These are phyloP conservation scores for Lota lota DNA, from an alignment of 2,113 vertebrate genomes.

Conservation along the genomic window DNA sequence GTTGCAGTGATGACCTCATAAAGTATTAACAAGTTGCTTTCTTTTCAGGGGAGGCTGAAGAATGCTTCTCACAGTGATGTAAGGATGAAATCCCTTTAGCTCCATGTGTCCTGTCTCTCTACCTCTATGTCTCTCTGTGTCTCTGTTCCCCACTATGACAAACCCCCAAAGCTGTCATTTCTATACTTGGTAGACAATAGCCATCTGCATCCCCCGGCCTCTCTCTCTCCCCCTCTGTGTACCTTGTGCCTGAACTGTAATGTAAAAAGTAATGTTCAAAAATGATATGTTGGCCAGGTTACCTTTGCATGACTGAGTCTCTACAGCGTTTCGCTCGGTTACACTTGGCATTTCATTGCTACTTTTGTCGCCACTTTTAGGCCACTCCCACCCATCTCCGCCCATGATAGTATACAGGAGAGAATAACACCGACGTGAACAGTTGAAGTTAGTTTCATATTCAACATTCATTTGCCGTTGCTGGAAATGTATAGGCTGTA, in stretches of 20 bases:
- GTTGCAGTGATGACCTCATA: constrained; percentile 48
- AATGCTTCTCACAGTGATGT: constrained; percentile 85
- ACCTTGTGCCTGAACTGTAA: too few species aligned
- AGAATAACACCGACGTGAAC: too few species aligned
- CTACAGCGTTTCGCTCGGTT: background rate
- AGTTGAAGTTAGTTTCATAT: too few species aligned
- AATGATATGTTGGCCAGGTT: background rate
- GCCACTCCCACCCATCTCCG: too few species aligned
- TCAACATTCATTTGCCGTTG: too few species aligned
- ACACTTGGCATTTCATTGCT: too few species aligned
- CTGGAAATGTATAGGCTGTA: too few species aligned
- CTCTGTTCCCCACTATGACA: constrained; percentile 33
- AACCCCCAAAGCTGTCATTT: constrained; percentile 42
- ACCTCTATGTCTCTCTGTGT: constrained; percentile 54
- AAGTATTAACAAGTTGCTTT: constrained; percentile 76
- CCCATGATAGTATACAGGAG: too few species aligned
- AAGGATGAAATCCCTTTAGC: constrained; percentile 76
- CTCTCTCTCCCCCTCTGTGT: too few species aligned
- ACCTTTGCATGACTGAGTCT: constrained; percentile 14
- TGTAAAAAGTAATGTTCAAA: too few species aligned
- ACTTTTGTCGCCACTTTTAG: background rate
- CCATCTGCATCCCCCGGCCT: constrained; percentile 23
- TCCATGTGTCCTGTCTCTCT: constrained; percentile 76
- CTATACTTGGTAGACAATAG: background rate
- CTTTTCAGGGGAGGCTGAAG: constrained; percentile 85